Evolutionary conservation across 2,113 vertebrate genomes (phyloP).

Genomic region (Oryzias celebensis): DNA sequence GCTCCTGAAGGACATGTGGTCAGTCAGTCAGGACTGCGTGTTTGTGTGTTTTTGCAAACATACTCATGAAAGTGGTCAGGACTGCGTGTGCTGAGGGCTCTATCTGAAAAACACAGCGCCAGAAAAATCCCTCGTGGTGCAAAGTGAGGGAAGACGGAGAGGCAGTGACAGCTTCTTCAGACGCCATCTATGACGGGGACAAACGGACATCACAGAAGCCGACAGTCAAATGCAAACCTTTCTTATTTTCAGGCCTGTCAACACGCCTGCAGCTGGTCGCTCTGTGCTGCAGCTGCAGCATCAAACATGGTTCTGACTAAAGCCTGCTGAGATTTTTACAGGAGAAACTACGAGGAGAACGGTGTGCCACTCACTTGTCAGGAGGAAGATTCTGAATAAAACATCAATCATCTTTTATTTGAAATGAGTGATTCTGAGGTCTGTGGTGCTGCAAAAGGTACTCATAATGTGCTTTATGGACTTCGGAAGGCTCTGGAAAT

Average conservation of each 20-base stretch:
- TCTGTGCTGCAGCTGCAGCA: constrained; percentile 26
- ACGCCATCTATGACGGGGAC: constrained; percentile 29
- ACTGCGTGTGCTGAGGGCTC: constrained; percentile 73
- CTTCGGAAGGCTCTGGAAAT: neutral
- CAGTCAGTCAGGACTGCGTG: constrained; percentile 4
- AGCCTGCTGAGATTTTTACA: constrained; percentile 39
- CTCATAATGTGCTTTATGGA: constrained; percentile 24
- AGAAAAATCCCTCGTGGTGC: constrained; percentile 90
- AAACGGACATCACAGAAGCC: constrained; percentile 26
- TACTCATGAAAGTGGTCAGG: constrained; percentile 86
- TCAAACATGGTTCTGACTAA: constrained; percentile 66
- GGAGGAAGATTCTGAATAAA: constrained; percentile 64
- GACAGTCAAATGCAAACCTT: neutral
- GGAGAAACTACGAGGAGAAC: too few relatives aligned
- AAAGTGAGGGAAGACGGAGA: constrained; percentile 69
- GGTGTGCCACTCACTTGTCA: constrained; percentile 55
- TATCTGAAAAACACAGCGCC: constrained; percentile 82
- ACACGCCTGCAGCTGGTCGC: constrained; percentile 16
- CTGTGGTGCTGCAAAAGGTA: constrained; percentile 31
- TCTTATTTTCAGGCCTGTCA: constrained; percentile 35
- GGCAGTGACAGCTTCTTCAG: constrained; percentile 1
- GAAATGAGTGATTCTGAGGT: constrained; percentile 46
- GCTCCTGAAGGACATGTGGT: neutral
- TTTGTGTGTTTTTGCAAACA: constrained; percentile 43
- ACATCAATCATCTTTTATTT: constrained; percentile 57